Evolutionary conservation across 2,888 invertebrate species (phyloP).

Genomic region (Andrena chrysosceles): DNA sequence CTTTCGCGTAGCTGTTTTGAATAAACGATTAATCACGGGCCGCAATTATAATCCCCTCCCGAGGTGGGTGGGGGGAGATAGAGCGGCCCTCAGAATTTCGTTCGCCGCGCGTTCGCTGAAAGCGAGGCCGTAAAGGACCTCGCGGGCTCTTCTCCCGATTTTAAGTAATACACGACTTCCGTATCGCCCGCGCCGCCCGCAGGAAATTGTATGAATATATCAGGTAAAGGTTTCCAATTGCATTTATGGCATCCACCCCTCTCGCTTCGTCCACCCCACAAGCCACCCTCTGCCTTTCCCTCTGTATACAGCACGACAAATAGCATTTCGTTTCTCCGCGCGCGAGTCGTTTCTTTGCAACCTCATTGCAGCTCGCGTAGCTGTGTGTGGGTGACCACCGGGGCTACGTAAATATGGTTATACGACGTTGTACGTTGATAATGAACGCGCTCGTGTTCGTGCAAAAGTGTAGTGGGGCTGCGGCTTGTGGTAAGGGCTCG

Average conservation of each 20-base stretch:
- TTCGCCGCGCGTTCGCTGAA: background rate
- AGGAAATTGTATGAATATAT: constrained; percentile 54
- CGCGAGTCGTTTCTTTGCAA: constrained; percentile 62
- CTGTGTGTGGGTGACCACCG: constrained; percentile 55
- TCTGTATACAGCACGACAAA: constrained; percentile 52
- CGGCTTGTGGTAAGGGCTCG: constrained; percentile 66
- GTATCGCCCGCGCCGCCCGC: constrained; percentile 14
- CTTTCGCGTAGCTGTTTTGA: constrained; percentile 42
- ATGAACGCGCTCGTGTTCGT: constrained; percentile 64
- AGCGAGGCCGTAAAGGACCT: constrained; percentile 18
- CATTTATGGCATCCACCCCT: constrained; percentile 61
- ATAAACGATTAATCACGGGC: constrained; percentile 55
- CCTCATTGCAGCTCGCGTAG: constrained; percentile 46
- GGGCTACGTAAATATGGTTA: constrained; percentile 67
- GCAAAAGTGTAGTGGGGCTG: constrained; percentile 67
- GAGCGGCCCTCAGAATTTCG: constrained; percentile 1
- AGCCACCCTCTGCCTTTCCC: constrained; percentile 12
- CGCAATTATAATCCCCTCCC: constrained; percentile 32
- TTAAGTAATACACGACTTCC: constrained; percentile 40
- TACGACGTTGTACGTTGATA: constrained; percentile 63
- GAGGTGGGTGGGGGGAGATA: background rate
- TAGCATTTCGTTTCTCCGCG: constrained; percentile 61
- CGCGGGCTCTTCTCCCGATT: constrained; percentile 8
- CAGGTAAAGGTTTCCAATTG: constrained; percentile 69
- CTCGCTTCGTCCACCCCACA: constrained; percentile 19